A percentile compares a stretch with the other conserved stretches of the same genome.
phyloP scores from a whole-genome alignment of 2,797 vertebrate species.

The Diplodus puntazzo region DNA sequence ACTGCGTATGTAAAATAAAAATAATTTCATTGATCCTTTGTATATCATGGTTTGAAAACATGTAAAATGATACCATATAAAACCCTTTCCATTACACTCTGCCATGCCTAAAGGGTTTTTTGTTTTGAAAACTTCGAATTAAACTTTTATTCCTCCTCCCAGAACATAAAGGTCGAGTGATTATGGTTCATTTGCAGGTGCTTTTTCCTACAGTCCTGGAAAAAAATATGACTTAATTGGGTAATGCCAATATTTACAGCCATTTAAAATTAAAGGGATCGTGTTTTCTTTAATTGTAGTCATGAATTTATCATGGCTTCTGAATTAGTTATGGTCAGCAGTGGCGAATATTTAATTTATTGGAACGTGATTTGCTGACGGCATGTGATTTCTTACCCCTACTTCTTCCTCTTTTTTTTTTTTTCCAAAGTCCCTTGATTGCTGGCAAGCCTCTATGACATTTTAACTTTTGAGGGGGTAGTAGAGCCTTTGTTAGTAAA shows the following conservation, averaged over 20 bases:
- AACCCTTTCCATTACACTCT: conserved; percentile 11
- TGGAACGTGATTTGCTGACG: conserved; percentile 86
- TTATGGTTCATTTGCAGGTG: conserved; percentile 66
- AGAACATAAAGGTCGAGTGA: conserved; percentile 20
- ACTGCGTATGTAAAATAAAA: neutral
- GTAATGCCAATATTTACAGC: conserved; percentile 89
- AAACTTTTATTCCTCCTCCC: conserved; percentile 24
- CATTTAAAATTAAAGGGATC: conserved; percentile 87
- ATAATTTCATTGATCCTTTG: neutral
- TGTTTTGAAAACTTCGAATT: neutral
- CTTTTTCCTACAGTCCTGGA: conserved; percentile 54
- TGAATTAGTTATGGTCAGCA: conserved; percentile 90
- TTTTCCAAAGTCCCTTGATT: conserved; percentile 76
- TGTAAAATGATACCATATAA: conserved; percentile 6
- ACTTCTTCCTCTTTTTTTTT: conserved; percentile 16
- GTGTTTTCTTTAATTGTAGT: conserved; percentile 88
- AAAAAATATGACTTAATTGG: conserved; percentile 83
- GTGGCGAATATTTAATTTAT: conserved; percentile 87
- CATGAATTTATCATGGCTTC: conserved; percentile 85
- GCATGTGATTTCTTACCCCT: conserved; percentile 73
- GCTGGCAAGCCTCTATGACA: conserved; percentile 81
- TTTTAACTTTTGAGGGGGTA: conserved; percentile 83
- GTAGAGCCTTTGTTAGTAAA: conserved; percentile 88
- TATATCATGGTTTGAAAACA: neutral
- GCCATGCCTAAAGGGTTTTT: neutral